These are phyloP conservation scores for Aotus griseimembra DNA, from an alignment of 2,797 vertebrate species.

Conservation along the genomic window DNA sequence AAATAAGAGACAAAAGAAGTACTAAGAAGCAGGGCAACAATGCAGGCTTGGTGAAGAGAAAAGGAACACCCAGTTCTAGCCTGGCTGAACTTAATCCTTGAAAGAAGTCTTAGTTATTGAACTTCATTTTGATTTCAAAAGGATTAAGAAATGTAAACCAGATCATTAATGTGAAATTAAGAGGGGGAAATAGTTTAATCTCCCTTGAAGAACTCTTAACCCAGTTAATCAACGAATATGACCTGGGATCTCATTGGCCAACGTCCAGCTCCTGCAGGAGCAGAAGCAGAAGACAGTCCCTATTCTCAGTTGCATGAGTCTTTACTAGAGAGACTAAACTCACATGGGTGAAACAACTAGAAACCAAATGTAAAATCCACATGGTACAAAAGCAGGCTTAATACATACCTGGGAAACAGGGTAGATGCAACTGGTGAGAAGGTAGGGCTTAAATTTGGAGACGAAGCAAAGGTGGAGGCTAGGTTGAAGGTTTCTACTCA, in stretches of 20 bases:
- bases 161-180: not conserved
- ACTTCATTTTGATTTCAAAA: not conserved
- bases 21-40: too few species aligned
- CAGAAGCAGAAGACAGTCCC: not conserved
- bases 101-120: not conserved
- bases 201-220: not conserved
- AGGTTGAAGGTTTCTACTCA: not conserved
- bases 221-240: too few species aligned
- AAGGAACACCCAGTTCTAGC: not conserved
- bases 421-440: not conserved
- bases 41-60: not conserved
- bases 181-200: not conserved
- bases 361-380: not conserved
- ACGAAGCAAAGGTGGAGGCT: not conserved
- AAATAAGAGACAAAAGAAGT: not conserved
- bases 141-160: not conserved
- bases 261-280: fast-evolving
- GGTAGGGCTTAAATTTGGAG: not conserved
- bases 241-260: not conserved
- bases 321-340: not conserved
- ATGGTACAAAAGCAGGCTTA: not conserved
- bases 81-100: not conserved
- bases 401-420: not conserved
- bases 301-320: not conserved
- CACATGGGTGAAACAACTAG: not conserved